Evolutionary conservation across 2,888 invertebrate species (phyloP), one percentile per base, ranked within the genome.

Genomic region (Clostera curtula): DNA sequence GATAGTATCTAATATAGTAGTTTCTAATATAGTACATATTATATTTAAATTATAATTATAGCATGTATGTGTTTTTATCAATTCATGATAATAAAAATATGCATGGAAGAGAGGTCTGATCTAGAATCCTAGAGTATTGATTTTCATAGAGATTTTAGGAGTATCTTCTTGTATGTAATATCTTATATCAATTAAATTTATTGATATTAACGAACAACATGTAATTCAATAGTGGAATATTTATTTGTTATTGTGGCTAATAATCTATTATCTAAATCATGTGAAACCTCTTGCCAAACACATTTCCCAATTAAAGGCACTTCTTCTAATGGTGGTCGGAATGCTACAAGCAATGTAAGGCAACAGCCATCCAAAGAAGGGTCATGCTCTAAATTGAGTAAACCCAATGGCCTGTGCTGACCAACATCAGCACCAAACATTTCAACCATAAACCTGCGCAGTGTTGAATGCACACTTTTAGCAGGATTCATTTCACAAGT

Each of bases 391-490:
- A 95, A 85, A 40, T 90, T 90, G 13, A 96, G 73, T 12, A 95
- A 65, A 0, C 96, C 96, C 50, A 92, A 87, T 0, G 95, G 95
- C 46, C 92, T 87, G 65, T 96, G 96, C 37, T 91, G 89, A 0
- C 94, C 92, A 12, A 95, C 88, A 62, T 93, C 94, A 28, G 93
- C 90, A 10, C 95, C 95, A 83, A 96, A 96, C 58, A 96, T 88
- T 72, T 96, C 93, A 37, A 93, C 91, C 94, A 96, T 94, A 65
- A 95, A 96, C 63, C 91, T 91, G 43, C 93, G 88, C 39, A 96
- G 71, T 24, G 95, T 94, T 1, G 95, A 93, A 74, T 96, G 94
- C 9, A 96, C 73, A 74, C 92, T 95, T 59, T 92, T 90, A 19
- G 89, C 88, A 14, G 95, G 95, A 77, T 95, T 93, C 38, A 96